These are phyloP conservation scores for Leucophora obtusa DNA, from an alignment of 2,888 invertebrate genomes.

Conservation along the genomic window DNA sequence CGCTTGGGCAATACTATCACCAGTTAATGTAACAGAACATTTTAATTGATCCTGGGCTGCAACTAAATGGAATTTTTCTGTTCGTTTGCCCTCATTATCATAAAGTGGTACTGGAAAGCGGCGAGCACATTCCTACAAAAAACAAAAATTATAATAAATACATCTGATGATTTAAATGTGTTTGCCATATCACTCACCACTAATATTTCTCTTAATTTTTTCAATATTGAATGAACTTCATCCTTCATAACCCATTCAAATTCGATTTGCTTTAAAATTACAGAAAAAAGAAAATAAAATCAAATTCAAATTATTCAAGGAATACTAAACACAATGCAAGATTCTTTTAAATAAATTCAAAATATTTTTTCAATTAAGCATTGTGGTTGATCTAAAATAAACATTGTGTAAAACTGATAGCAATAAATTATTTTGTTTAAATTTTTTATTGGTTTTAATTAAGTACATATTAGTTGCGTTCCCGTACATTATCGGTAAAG, in stretches of 20 bases:
- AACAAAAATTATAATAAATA: too few species aligned
- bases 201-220: conserved; percentile 89
- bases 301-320: neutral
- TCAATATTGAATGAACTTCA: conserved; percentile 90
- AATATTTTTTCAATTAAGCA: conserved; percentile 28
- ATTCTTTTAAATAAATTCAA: conserved; percentile 25
- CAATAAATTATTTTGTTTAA: conserved; percentile 30
- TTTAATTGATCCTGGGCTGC: conserved; percentile 91
- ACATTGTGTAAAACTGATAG: conserved; percentile 24
- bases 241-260: conserved; percentile 94
- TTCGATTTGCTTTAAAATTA: conserved; percentile 88
- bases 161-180: too few species aligned
- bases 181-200: conserved; percentile 81
- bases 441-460: conserved; percentile 33
- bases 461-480: conserved; percentile 13
- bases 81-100: conserved; percentile 88
- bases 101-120: conserved; percentile 89
- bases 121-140: conserved; percentile 87
- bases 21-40: conserved; percentile 92
- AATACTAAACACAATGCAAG: conserved; percentile 19
- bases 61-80: conserved; percentile 90
- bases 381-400: neutral
- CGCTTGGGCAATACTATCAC: conserved; percentile 94
- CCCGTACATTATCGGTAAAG: too few species aligned
- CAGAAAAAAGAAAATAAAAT: conserved; percentile 75